Conservation (phyloP, 53 echinoderm and acorn worm genomes). For the Echinometra lucunter region DNA sequence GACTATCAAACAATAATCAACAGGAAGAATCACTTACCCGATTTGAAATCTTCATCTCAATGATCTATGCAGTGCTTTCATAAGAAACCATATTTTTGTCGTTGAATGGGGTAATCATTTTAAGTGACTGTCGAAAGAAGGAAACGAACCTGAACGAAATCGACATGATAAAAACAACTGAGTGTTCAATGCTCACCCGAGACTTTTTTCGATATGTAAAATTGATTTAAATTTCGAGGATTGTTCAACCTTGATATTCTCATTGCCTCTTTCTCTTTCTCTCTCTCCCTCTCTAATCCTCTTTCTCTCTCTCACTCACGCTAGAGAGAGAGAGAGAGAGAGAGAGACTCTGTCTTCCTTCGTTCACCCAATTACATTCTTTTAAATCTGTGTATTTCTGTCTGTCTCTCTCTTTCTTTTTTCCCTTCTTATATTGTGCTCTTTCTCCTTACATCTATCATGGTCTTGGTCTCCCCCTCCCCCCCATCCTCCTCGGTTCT, state of each 20-base stretch:
- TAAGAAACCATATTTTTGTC: not conserved
- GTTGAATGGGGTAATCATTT: not conserved
- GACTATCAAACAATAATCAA: no score
- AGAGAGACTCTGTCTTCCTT: no score
- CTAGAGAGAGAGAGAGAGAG: no score
- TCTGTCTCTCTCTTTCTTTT: no score
- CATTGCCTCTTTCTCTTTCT: not conserved
- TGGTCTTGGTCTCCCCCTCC: no score
- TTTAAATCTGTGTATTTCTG: no score
- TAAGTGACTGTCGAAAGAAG: not conserved
- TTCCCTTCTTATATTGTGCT: no score
- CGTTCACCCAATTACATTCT: no score
- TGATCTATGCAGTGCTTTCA: not conserved
- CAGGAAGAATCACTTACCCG: not conserved
- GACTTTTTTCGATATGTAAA: not conserved
- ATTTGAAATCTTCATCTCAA: not conserved
- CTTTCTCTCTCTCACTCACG: no score
- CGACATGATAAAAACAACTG: not conserved
- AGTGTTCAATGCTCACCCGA: not conserved
- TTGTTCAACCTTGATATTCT: not conserved
- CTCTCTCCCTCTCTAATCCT: no score
- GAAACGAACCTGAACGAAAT: not conserved
- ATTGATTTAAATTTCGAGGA: not conserved
- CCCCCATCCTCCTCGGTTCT: no score
- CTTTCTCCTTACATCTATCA: no score